Evolutionary conservation across 2,888 invertebrate genomes (phyloP), one percentile per base, ranked within the genome.

Genomic region (Tinea trinotella): DNA sequence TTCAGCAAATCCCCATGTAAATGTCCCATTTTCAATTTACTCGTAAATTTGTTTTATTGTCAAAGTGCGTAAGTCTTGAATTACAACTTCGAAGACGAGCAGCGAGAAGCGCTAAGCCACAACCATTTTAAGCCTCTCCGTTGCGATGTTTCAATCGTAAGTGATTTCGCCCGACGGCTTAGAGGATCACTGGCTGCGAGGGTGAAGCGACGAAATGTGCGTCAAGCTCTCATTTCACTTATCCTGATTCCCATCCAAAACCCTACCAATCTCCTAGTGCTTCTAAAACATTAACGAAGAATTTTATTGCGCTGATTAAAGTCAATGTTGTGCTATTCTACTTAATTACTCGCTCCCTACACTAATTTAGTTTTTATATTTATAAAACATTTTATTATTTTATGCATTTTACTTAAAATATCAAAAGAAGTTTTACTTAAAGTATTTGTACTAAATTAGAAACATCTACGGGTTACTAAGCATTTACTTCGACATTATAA

Each of bases 11-110:
- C 30, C 7, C 15, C 13, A 40, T 15, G 40, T 40, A 40, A 30
- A 40, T 40, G 19, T 19, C 15, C 24, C 24, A 24, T 50, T 50
- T 50, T 24, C 22, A 50, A 50, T 50, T 50, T 24, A 19, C 50
- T 24, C 50, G 50, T 50, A 50, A 50, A 50, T 50, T 50, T 50
- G 50, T 50, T 50, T 50, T 50, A 50, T 50, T 50, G 24, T 22
- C 24, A 24, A 50, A 50, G 50, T 50, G 48, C 48, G 48, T 48
- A 48, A 48, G 48, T 73, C 74, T 70, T 69, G 69, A 78, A 80
- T 80, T 76, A 74, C 78, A 77, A 82, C 76, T 83, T 76, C 69
- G 77, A 70, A 74, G 76, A 70, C 69, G 76, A 68, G 74, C 74
- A 77, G 76, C 62, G 74, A 70, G 69, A 74, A 68, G 77, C 81